Percentiles rank a stretch among this genome's conserved stretches.
Evolutionary conservation across 2,888 invertebrate genomes (phyloP).

Genomic region (Anarsia innoxiella): DNA sequence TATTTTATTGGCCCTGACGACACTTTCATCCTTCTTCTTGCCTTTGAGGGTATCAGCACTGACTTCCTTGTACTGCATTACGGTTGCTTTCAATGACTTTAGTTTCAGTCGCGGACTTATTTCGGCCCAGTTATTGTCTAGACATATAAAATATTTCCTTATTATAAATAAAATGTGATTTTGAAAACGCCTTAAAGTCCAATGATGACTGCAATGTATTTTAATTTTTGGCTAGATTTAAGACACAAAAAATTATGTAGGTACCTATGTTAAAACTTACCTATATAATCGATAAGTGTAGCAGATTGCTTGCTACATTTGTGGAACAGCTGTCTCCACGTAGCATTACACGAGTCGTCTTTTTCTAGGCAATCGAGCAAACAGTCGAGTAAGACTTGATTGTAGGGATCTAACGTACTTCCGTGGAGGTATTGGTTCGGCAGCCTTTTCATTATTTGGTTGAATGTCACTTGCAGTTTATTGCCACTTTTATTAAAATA

Average conservation of each 20-base stretch:
- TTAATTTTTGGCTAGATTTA: not conserved
- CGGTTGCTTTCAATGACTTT: conserved; percentile 53
- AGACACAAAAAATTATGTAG: too few relatives aligned
- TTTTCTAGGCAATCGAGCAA: conserved; percentile 76
- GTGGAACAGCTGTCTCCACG: conserved; percentile 81
- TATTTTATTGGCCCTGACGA: conserved; percentile 57
- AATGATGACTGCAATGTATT: too few relatives aligned
- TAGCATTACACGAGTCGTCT: conserved; percentile 78
- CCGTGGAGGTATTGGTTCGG: conserved; percentile 66
- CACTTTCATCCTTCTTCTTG: conserved; percentile 64
- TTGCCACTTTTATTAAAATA: conserved; percentile 62
- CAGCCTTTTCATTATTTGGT: conserved; percentile 79
- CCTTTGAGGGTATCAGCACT: conserved; percentile 60
- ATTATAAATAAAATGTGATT: too few relatives aligned
- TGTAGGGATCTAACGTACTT: conserved; percentile 56
- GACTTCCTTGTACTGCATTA: conserved; percentile 54
- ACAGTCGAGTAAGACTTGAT: conserved; percentile 75
- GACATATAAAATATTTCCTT: too few relatives aligned
- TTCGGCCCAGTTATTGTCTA: conserved; percentile 55
- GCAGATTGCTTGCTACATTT: conserved; percentile 80
- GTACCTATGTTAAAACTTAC: conserved; percentile 45
- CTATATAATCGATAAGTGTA: conserved; percentile 75
- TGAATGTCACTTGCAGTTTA: conserved; percentile 72
- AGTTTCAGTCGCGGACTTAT: conserved; percentile 49
- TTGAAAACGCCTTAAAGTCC: too few relatives aligned